Conservation (phyloP, 2,797 vertebrate genomes). For the Mus spretus region DNA sequence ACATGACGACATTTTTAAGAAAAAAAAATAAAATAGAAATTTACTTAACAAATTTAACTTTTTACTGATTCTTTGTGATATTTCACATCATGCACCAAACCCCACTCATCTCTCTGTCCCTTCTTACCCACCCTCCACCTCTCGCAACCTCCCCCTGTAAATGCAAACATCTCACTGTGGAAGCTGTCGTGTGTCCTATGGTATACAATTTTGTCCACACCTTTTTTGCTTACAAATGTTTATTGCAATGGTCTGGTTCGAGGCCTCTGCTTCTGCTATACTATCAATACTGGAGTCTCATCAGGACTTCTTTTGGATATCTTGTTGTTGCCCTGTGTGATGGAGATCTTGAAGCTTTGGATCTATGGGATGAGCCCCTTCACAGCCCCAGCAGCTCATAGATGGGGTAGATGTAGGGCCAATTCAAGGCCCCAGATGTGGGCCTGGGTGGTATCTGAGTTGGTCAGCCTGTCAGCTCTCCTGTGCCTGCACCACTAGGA, state of each 20-base stretch:
- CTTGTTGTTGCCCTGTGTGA: background rate
- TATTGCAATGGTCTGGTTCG: background rate
- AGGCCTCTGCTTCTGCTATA: background rate
- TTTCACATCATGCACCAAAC: background rate
- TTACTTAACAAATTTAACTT: background rate
- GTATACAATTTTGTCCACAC: background rate
- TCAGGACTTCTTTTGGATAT: background rate
- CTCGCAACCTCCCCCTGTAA: background rate
- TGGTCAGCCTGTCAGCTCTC: background rate
- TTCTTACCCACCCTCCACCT: background rate
- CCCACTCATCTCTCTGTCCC: background rate
- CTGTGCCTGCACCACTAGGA: background rate
- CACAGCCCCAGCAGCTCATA: background rate
- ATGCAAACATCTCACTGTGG: background rate
- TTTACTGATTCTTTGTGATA: background rate
- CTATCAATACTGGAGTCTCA: background rate
- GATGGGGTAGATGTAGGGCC: background rate
- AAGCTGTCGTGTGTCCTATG: background rate
- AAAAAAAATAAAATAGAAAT: slow-evolving; percentile 27
- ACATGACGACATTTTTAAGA: slow-evolving; percentile 61
- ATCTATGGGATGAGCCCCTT: background rate
- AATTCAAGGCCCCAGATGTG: background rate
- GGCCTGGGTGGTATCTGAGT: background rate
- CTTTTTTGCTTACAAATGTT: background rate
- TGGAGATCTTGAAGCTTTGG: background rate